Evolutionary conservation across 1,140 invertebrate species (phyloP), one percentile per base, ranked within the genome.

Genomic region (Drosophila repletoides): DNA sequence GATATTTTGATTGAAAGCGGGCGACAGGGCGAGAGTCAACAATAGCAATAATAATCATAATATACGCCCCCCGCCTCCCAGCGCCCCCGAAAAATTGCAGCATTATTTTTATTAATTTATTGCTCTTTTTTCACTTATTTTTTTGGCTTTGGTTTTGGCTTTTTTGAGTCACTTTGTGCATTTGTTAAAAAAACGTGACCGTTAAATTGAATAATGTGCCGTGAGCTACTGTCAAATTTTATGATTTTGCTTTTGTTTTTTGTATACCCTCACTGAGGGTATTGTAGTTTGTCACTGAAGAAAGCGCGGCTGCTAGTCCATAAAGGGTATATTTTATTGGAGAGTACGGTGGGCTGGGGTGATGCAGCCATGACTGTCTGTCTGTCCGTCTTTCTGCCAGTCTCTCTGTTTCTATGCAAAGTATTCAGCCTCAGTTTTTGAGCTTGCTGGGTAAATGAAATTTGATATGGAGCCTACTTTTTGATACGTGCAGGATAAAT

Each of bases 131-230:
- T 52, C 28, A 3, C 9, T 51, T 43, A 29, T 41, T 12, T 49
- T 67, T 21, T 26, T 22, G n/a, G n/a, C n/a, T n/a, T n/a, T n/a
- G n/a, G n/a, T n/a, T n/a, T n/a, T n/a, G n/a, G n/a, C n/a, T n/a
- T n/a, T n/a, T n/a, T n/a, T n/a, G n/a, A n/a, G n/a, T n/a, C n/a
- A n/a, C n/a, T n/a, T 40, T 29, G 34, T 55, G 58, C 26, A 43
- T 71, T 67, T 75, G 69, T 60, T 52, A 65, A 70, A 26, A 68
- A 84, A 84, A 79, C 79, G 72, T 84, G 80, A 84, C 59, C 63
- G 63, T 76, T 79, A 69, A 86, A 86, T 70, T 63, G 60, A 84
- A 84, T 72, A 68, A 84, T 83, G 52, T 74, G 61, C 59, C 43
- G 36, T 64, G 56, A 56, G 43, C 49, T 22, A 48, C 29, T 33